A percentile compares a stretch with the other conserved stretches of the same genome.
phyloP scores from a whole-genome alignment of 1,140 invertebrate species.

The Monochamus saltuarius region DNA sequence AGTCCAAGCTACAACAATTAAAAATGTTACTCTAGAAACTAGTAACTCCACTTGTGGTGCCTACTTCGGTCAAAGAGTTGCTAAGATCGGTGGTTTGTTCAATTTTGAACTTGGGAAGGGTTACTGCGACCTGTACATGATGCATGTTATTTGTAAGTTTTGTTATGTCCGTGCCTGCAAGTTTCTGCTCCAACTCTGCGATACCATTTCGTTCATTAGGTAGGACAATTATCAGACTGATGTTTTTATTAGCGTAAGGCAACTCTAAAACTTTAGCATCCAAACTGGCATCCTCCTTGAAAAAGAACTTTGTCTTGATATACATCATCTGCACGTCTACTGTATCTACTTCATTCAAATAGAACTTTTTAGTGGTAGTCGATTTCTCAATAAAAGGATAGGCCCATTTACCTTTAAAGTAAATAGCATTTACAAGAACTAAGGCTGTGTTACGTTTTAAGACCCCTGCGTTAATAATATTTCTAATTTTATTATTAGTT shows the following conservation, averaged over 20 bases:
- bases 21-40: conserved; percentile 16
- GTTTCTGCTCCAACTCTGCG: conserved; percentile 42
- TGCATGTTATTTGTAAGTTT: conserved; percentile 36
- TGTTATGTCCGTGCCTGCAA: conserved; percentile 35
- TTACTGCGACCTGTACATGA: conserved; percentile 37
- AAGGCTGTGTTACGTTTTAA: conserved; percentile 60
- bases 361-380: conserved; percentile 54
- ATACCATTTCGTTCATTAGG: conserved; percentile 64
- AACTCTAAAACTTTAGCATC: conserved; percentile 60
- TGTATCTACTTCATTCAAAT: conserved; percentile 45
- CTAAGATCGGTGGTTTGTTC: conserved; percentile 63
- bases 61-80: conserved; percentile 59
- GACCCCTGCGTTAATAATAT: conserved; percentile 61
- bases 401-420: conserved; percentile 78
- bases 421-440: conserved; percentile 80
- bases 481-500: conserved; percentile 71
- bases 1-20: conserved; percentile 58
- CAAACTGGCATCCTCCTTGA: conserved; percentile 55
- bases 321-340: conserved; percentile 68
- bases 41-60: conserved; percentile 14
- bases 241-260: conserved; percentile 58
- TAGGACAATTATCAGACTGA: conserved; percentile 67
- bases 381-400: conserved; percentile 57
- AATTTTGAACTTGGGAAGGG: conserved; percentile 72
- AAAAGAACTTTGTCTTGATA: conserved; percentile 55